These are phyloP conservation scores for Aldabrachelys gigantea DNA, from an alignment of 2,113 vertebrate genomes.

Conservation along the genomic window DNA sequence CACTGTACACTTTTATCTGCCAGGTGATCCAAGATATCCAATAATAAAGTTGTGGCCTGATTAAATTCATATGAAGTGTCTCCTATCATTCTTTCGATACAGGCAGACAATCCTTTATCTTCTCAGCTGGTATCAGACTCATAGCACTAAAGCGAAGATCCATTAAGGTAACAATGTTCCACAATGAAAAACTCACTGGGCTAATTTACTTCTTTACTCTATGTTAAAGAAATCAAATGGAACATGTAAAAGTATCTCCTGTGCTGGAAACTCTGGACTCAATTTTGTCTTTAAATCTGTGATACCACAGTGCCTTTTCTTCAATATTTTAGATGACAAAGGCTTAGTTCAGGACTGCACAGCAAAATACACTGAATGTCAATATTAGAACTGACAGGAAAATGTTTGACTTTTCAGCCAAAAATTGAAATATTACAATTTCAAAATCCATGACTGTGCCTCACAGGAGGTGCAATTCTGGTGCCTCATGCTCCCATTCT, in stretches of 20 bases:
- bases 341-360: background rate
- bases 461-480: background rate
- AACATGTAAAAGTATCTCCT: background rate
- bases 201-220: background rate
- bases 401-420: background rate
- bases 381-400: background rate
- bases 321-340: background rate
- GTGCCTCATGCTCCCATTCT: background rate
- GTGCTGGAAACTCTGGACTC: background rate
- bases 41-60: too few species aligned
- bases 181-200: background rate
- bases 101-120: background rate
- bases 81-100: too few species aligned
- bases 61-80: too few species aligned
- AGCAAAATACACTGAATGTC: background rate
- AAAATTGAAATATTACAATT: background rate
- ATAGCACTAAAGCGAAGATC: background rate
- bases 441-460: background rate
- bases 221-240: background rate
- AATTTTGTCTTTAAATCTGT: background rate
- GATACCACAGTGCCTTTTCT: background rate
- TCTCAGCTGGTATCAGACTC: background rate
- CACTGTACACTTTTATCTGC: too few species aligned
- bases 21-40: too few species aligned
- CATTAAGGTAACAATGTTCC: background rate